A percentile compares a stretch with the other conserved stretches of the same genome.
Evolutionary conservation across 2,888 invertebrate genomes (phyloP).

Genomic region (Lepidonotus clava): DNA sequence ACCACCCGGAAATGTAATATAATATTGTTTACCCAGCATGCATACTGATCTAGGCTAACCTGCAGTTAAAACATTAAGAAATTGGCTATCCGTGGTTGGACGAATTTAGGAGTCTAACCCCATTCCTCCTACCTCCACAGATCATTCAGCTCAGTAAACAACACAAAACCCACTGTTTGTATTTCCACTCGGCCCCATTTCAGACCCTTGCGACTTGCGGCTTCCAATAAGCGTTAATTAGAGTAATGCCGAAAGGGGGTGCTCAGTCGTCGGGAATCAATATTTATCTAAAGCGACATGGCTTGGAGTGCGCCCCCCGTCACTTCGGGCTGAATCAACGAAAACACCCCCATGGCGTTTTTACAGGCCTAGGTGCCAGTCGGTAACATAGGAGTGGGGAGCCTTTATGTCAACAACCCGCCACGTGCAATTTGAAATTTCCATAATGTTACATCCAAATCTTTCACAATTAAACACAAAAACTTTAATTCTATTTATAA

Average conservation of each 20-base stretch:
- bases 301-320: not conserved
- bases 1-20: not conserved
- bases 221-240: constrained; percentile 11
- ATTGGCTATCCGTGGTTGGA: no score
- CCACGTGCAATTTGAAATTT: no score
- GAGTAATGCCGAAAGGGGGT: not conserved
- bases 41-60: not conserved
- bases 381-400: no score
- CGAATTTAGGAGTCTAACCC: not conserved
- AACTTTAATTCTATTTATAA: no score
- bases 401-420: no score
- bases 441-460: no score
- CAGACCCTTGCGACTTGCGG: not conserved
- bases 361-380: no score
- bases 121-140: not conserved
- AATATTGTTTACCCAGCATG: no score
- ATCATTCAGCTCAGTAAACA: not conserved
- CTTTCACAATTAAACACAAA: no score
- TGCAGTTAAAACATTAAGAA: no score
- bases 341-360: no score
- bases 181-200: not conserved
- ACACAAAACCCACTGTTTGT: not conserved
- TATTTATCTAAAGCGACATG: not conserved
- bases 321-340: no score
- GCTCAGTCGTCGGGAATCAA: constrained; percentile 9